These are phyloP conservation scores for Antedon mediterranea DNA, from an alignment of 53 echinoderm and acorn worm genomes.

Conservation along the genomic window DNA sequence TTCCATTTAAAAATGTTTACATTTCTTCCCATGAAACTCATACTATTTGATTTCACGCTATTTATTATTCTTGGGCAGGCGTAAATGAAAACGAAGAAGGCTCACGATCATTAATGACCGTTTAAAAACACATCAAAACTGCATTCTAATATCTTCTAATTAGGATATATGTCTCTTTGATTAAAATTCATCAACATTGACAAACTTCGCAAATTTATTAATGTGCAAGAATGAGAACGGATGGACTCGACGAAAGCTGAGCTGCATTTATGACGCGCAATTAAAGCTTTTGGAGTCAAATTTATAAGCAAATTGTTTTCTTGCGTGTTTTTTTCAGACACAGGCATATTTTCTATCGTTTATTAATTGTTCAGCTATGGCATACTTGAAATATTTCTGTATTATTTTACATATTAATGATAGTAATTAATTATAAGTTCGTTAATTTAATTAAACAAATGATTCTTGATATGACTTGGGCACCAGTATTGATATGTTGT, in stretches of 20 bases:
- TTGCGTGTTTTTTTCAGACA: not conserved
- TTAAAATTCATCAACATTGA: not conserved
- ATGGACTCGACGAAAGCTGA: not conserved
- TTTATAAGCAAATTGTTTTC: not conserved
- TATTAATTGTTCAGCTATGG: not conserved
- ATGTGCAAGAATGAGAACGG: not conserved
- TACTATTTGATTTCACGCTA: not conserved
- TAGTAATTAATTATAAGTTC: not conserved
- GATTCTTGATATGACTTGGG: not conserved
- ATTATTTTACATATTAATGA: not conserved
- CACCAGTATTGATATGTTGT: not conserved
- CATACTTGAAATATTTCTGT: not conserved
- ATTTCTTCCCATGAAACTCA: too few species aligned
- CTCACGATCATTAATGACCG: not conserved
- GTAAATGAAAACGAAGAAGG: not conserved
- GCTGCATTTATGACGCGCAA: not conserved
- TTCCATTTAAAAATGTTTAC: too few species aligned
- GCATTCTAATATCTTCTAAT: not conserved
- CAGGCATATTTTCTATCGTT: not conserved
- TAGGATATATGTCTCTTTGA: not conserved
- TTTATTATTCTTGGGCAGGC: not conserved
- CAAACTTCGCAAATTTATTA: not conserved
- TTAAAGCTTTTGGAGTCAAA: not conserved
- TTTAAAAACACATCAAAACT: not conserved
- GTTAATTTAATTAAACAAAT: not conserved